phyloP scores from a whole-genome alignment of 30 jellyfish, hydroid and myxozoan genomes.

The Hydra vulgaris region DNA sequence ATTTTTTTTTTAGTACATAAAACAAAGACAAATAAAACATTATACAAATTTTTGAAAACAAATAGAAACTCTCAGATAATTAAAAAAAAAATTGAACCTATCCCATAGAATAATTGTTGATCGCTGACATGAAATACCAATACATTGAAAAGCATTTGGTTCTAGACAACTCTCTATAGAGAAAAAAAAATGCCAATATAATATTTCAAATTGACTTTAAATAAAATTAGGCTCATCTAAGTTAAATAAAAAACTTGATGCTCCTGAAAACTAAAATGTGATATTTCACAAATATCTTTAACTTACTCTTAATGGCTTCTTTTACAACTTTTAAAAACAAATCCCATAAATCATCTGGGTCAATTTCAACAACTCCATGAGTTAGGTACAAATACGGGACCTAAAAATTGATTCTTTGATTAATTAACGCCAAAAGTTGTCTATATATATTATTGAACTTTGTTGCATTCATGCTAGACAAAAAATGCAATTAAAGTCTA shows the following conservation, averaged over 20 bases:
- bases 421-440: no score
- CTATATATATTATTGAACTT: no score
- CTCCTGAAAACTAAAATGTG: no score
- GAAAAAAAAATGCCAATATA: constrained; percentile 5
- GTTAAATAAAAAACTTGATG: no score
- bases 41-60: neutral
- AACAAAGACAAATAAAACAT: no score
- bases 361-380: constrained; percentile 58
- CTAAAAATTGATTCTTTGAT: neutral
- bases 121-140: constrained; percentile 63
- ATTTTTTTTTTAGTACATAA: no score
- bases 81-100: constrained; percentile 1
- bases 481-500: no score
- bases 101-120: constrained; percentile 82
- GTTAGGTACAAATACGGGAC: constrained; percentile 51
- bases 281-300: no score
- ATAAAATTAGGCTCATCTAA: no score
- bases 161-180: constrained; percentile 37
- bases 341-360: constrained; percentile 70
- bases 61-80: neutral
- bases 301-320: constrained; percentile 27
- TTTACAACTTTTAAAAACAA: constrained; percentile 38
- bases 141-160: constrained; percentile 39
- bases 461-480: no score
- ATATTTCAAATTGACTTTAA: neutral